phyloP scores from a whole-genome alignment of 2,113 vertebrate species.

The Hipposideros armiger region DNA sequence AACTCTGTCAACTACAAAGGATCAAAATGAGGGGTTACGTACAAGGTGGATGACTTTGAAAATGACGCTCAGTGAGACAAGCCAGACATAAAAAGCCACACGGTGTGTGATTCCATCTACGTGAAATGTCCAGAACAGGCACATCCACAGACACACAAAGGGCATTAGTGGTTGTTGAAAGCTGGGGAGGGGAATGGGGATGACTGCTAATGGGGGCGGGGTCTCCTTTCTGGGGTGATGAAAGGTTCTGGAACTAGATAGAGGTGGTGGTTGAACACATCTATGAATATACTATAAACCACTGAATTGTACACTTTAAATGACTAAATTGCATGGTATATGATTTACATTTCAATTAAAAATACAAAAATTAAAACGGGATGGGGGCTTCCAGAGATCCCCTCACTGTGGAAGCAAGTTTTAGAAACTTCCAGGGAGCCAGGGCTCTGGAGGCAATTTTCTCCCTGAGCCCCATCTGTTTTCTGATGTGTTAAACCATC shows the following conservation, averaged over 20 bases:
- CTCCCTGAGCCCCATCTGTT: background rate
- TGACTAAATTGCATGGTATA: background rate
- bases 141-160: no score
- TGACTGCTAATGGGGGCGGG: no score
- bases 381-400: background rate
- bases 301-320: background rate
- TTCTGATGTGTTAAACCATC: background rate
- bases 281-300: background rate
- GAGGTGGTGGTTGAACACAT: no score
- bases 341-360: background rate
- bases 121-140: background rate
- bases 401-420: background rate
- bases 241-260: background rate
- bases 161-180: fast-evolving
- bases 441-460: background rate
- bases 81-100: background rate
- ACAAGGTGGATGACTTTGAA: fast-evolving
- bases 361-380: background rate
- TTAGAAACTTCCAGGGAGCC: no score
- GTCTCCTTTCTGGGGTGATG: background rate
- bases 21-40: background rate
- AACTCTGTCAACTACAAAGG: background rate
- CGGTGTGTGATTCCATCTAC: fast-evolving
- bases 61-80: background rate
- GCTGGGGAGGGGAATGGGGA: background rate